Conservation (phyloP, 2,113 vertebrate species). For the Ailuropoda melanoleuca region DNA sequence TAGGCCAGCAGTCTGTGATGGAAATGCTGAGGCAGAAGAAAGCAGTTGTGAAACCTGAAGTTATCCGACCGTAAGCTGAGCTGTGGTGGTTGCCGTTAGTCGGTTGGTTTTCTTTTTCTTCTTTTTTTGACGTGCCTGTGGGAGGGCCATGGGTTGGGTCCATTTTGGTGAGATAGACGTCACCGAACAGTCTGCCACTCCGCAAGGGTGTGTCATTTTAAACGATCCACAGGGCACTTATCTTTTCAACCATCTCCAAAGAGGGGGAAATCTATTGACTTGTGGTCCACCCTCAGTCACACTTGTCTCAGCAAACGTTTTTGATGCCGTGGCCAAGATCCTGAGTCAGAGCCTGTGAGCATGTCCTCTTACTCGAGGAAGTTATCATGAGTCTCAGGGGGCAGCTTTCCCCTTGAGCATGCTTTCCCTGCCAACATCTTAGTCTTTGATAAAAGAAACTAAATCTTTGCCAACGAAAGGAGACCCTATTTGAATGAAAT, state of each 20-base stretch:
- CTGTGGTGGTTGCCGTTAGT: not conserved
- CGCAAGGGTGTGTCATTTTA: not conserved
- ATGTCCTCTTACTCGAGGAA: not conserved
- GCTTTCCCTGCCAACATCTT: not conserved
- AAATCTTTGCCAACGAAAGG: not conserved
- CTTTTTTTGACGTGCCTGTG: not conserved
- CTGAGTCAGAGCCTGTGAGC: not conserved
- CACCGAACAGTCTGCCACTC: not conserved
- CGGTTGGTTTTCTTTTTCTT: not conserved
- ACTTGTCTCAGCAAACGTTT: not conserved
- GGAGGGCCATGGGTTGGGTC: not conserved
- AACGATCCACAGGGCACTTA: not conserved
- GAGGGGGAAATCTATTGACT: not conserved
- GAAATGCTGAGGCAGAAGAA: not conserved
- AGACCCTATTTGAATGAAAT: conserved; percentile 8
- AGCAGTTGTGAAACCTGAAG: not conserved
- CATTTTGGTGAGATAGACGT: not conserved
- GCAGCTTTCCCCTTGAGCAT: not conserved
- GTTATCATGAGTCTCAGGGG: not conserved
- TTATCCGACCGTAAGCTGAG: not conserved
- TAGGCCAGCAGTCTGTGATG: not conserved
- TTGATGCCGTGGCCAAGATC: not conserved
- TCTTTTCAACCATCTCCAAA: not conserved
- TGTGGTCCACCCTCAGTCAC: not conserved
- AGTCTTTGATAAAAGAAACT: not conserved